These are phyloP conservation scores for Hippocampus kuda DNA, from an alignment of 2,797 vertebrate species.

Conservation along the genomic window DNA sequence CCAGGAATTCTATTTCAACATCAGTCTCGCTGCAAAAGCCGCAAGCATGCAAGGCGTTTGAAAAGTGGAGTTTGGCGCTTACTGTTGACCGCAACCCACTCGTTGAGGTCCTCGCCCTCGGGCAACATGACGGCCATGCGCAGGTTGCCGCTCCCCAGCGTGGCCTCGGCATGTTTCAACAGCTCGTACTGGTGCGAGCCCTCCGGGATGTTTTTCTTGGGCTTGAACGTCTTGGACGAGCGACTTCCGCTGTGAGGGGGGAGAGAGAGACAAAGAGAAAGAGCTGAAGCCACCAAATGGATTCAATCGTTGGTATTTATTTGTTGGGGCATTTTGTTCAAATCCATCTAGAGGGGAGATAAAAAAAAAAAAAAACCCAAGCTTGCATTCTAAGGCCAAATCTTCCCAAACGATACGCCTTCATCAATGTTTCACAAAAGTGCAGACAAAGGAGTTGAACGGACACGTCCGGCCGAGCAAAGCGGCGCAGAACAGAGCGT, in stretches of 20 bases:
- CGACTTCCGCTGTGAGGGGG: constrained; percentile 76
- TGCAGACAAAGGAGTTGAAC: constrained; percentile 5
- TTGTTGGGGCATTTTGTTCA: background rate
- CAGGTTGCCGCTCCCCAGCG: constrained; percentile 91
- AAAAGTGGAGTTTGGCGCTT: constrained; percentile 50
- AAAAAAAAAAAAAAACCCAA: no score
- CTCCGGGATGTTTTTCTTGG: constrained; percentile 98
- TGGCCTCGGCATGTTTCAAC: constrained; percentile 95
- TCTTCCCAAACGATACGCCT: background rate
- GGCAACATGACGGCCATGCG: constrained; percentile 97
- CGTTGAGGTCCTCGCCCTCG: constrained; percentile 93
- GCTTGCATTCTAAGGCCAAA: background rate
- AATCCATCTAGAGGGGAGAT: no score
- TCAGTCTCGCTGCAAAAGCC: background rate
- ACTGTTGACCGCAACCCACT: constrained; percentile 99
- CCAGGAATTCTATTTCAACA: background rate
- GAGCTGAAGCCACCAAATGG: background rate
- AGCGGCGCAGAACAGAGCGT: constrained; percentile 27
- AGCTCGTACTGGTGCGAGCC: constrained; percentile 97
- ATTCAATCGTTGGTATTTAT: background rate
- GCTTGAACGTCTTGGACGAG: constrained; percentile 96
- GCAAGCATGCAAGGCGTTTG: background rate
- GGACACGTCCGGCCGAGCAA: constrained; percentile 14
- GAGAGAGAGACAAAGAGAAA: no score
- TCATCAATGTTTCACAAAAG: background rate